phyloP scores from a whole-genome alignment of 2,797 vertebrate genomes.

The Brachymystax lenok region DNA sequence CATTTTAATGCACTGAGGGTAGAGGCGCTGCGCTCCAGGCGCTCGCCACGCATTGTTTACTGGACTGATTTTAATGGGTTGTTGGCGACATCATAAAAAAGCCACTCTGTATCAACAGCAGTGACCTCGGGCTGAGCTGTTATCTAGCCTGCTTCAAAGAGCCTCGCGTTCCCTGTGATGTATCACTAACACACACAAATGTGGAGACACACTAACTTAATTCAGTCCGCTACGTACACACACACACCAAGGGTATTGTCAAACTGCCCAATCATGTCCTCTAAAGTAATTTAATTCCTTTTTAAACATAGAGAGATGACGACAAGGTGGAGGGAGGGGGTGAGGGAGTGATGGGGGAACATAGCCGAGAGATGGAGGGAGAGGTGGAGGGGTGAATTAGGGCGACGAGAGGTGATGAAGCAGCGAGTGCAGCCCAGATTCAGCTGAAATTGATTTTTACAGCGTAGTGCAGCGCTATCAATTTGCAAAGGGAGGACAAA shows the following conservation, averaged over 20 bases:
- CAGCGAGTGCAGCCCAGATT: conserved; percentile 22
- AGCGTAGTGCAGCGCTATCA: conserved; percentile 39
- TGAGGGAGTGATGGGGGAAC: background rate
- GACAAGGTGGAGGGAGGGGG: conserved; percentile 24
- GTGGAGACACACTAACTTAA: conserved; percentile 31
- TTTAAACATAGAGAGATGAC: conserved; percentile 39
- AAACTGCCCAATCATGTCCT: conserved; percentile 41
- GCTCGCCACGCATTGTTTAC: conserved; percentile 66
- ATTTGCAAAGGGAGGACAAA: conserved; percentile 49
- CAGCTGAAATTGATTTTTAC: conserved; percentile 41
- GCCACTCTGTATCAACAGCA: conserved; percentile 42
- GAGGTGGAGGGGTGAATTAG: background rate
- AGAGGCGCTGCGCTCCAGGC: conserved; percentile 44
- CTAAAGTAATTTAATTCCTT: conserved; percentile 55
- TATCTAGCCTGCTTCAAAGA: conserved; percentile 60
- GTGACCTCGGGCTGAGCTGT: conserved; percentile 52
- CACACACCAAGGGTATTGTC: conserved; percentile 26
- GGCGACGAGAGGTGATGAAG: background rate
- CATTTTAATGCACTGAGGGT: conserved; percentile 52
- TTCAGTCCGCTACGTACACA: background rate
- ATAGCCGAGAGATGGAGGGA: background rate
- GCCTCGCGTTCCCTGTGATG: conserved; percentile 30
- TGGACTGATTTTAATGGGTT: conserved; percentile 68
- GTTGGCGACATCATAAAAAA: conserved; percentile 66
- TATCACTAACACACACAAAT: conserved; percentile 50